A percentile compares a stretch with the other conserved stretches of the same genome.
phyloP scores from a whole-genome alignment of 92 coral and sea anemone species.

The Palythoa caribaeorum region DNA sequence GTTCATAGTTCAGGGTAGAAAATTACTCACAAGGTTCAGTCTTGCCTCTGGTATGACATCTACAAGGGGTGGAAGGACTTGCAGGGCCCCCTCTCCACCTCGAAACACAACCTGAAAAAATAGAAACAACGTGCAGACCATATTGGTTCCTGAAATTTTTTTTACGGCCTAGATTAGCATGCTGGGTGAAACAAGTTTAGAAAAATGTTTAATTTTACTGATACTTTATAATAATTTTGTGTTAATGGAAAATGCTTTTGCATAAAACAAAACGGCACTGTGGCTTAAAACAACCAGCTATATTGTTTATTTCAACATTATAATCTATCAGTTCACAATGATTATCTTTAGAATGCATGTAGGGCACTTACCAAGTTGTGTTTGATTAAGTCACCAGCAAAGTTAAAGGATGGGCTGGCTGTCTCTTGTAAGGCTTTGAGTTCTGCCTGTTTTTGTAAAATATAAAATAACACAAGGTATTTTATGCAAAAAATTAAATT shows the following conservation, averaged over 20 bases:
- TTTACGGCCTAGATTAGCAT: too few relatives aligned
- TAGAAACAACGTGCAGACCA: background rate
- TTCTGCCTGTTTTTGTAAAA: conserved; percentile 70
- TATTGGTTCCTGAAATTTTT: too few relatives aligned
- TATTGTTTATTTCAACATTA: too few relatives aligned
- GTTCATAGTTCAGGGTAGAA: background rate
- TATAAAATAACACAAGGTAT: background rate
- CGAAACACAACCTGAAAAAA: conserved; percentile 90
- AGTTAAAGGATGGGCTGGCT: conserved; percentile 97
- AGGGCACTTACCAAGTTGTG: conserved; percentile 87
- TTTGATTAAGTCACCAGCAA: conserved; percentile 95
- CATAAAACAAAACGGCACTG: too few relatives aligned
- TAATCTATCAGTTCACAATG: background rate
- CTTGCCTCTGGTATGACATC: conserved; percentile 99
- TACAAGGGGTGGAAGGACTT: conserved; percentile 96
- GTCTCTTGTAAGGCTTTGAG: conserved; percentile 94
- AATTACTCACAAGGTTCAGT: conserved; percentile 84
- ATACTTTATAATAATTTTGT: background rate
- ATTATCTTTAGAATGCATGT: background rate
- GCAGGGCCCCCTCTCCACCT: conserved; percentile 98
- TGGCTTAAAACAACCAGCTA: too few relatives aligned
- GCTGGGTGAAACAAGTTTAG: too few relatives aligned
- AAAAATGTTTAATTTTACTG: background rate
- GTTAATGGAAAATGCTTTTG: background rate
- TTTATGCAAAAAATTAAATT: background rate